These are phyloP conservation scores for Enhydra lutris DNA, from an alignment of 2,113 vertebrate species.

Conservation along the genomic window DNA sequence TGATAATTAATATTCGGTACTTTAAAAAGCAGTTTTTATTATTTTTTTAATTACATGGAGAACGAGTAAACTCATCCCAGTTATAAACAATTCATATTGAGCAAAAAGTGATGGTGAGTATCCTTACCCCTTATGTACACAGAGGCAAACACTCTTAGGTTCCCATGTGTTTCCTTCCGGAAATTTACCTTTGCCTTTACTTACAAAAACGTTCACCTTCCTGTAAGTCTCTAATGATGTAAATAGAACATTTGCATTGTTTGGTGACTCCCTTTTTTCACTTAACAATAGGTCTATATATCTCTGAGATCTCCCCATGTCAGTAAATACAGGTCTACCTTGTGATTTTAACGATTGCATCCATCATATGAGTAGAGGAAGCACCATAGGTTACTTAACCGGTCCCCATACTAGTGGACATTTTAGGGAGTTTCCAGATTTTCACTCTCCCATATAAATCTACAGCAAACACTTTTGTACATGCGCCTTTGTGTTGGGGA, in stretches of 20 bases:
- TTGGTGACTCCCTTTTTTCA: not conserved
- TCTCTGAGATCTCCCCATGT: not conserved
- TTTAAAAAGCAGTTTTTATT: not conserved
- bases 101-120: not conserved
- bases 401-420: not conserved
- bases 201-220: not conserved
- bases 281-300: not conserved
- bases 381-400: not conserved
- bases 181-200: not conserved
- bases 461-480: not conserved
- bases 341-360: not conserved
- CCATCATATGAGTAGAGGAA: not conserved
- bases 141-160: not conserved
- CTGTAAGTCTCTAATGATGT: not conserved
- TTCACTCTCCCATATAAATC: not conserved
- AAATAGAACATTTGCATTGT: not conserved
- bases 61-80: not conserved
- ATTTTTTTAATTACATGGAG: not conserved
- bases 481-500: not conserved
- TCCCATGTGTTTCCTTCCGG: not conserved
- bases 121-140: not conserved
- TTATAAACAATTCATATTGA: not conserved
- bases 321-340: not conserved
- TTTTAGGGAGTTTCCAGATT: not conserved
- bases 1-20: not conserved